Base-by-base conservation (phyloP, 2,113 vertebrate genomes). In the Hippolais icterina region DNA sequence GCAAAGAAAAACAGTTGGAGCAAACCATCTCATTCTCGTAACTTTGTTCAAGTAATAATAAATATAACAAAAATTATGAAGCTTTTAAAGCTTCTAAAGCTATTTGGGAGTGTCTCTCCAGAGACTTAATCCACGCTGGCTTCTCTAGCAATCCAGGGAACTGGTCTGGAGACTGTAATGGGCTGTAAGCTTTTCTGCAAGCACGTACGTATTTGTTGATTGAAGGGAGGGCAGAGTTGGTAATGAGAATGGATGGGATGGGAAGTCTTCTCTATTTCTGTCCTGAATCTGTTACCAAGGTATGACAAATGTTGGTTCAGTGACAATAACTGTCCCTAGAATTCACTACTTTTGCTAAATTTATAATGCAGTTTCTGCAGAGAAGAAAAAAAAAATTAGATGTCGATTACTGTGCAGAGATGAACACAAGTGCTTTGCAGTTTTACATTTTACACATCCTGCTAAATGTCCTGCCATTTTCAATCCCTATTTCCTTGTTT, bases 21-120 rank as follows among this genome's bases (percentile, higher is more conserved):
- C 61, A 94, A 90, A 95, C 61, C 22, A 72, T 66, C 70, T 94
- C 47, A 81, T 85, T 81, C 91, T 92, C 85, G 68, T 84, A 94
- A 83, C 79, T 95, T 95, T 65, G 50, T 21, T 93, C 44, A 74
- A 87, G 39, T 75, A 42, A 50, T 66, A 41, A 53, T 39, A 83
- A 79, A 72, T 75, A 35, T 4, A 77, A 89, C 27, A 15, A 25
- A 71, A 94, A 83, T 77, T 21, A 75, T 7, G 29, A 87, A 75
- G 50, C 3, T 89, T 81, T 81, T 65, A 76, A 90, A 85, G 46
- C 56, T 93, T 91, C 63, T 31, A 35, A 60, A 74, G 33, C n/a
- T 60, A 9, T 77, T 80, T 61, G 57, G 79, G 20, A n/a, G 52
- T 63, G 15, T 83, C n/a, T 60, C 18, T 82, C 12, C 16, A 16